A percentile compares a stretch with the other conserved stretches of the same genome.
Conservation (phyloP, 2,797 vertebrate species). For the Taenioides sp. region DNA sequence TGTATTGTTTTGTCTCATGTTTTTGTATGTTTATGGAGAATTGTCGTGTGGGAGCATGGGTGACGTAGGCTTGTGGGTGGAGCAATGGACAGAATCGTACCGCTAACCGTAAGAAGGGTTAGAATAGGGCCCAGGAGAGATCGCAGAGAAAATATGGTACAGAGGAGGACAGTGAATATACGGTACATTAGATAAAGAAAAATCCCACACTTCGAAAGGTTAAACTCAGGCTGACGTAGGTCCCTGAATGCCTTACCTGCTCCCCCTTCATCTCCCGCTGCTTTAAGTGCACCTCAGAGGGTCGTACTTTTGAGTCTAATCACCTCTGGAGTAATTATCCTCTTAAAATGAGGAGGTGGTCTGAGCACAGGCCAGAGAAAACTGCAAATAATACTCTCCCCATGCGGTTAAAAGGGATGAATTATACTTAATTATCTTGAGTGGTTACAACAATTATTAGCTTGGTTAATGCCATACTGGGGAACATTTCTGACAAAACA, state of each 20-base stretch:
- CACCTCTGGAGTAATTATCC: not conserved
- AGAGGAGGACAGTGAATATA: no score
- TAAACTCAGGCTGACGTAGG: not conserved
- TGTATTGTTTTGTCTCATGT: no score
- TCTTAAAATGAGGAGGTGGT: not conserved
- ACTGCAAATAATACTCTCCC: no score
- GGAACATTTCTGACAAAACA: no score
- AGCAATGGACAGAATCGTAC: no score
- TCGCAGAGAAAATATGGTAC: no score
- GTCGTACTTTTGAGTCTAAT: not conserved
- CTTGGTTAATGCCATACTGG: not conserved
- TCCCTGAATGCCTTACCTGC: not conserved
- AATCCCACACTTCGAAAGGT: slow-evolving; percentile 1
- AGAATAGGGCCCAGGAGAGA: no score
- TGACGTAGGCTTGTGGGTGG: no score
- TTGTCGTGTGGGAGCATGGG: no score
- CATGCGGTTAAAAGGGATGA: not conserved
- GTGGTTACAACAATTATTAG: not conserved
- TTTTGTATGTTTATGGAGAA: no score
- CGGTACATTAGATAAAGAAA: not conserved
- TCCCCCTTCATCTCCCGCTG: not conserved
- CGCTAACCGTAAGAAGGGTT: no score
- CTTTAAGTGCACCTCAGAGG: not conserved
- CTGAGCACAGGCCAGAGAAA: not conserved
- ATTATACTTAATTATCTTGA: not conserved